Conservation (phyloP, 2,888 invertebrate genomes). For the Agapetus fuscipes region DNA sequence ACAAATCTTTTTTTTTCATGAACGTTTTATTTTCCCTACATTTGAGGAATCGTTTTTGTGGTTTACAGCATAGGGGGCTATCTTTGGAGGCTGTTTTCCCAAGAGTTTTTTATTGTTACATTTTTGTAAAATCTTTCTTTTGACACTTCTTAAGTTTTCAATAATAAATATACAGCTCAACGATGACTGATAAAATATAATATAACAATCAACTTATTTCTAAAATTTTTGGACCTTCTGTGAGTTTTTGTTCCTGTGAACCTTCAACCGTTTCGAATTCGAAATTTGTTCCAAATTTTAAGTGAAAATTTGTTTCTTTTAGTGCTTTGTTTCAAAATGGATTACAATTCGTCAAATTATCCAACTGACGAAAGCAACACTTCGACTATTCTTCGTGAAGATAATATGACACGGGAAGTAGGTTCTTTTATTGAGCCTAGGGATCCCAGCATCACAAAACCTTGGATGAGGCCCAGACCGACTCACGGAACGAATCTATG, state of each 20-base stretch:
- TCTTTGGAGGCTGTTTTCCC: too few species aligned
- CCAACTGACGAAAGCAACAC: conserved; percentile 1
- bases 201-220: background rate
- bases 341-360: background rate
- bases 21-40: too few species aligned
- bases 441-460: conserved; percentile 38
- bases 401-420: conserved; percentile 30
- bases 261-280: background rate
- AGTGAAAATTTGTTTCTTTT: background rate
- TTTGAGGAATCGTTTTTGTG: too few species aligned
- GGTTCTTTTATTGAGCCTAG: conserved; percentile 42
- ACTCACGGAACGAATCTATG: conserved; percentile 37
- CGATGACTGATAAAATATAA: background rate
- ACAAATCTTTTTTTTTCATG: too few species aligned
- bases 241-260: background rate
- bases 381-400: too few species aligned
- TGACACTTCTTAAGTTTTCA: background rate
- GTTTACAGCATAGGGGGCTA: too few species aligned
- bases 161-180: background rate
- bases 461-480: conserved; percentile 39
- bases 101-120: too few species aligned
- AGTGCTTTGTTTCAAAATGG: background rate
- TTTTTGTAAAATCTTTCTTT: too few species aligned
- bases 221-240: too few species aligned
- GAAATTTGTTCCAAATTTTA: too few species aligned